Evolutionary conservation across 2,888 invertebrate species (phyloP).

Genomic region (Elgonia sp.): DNA sequence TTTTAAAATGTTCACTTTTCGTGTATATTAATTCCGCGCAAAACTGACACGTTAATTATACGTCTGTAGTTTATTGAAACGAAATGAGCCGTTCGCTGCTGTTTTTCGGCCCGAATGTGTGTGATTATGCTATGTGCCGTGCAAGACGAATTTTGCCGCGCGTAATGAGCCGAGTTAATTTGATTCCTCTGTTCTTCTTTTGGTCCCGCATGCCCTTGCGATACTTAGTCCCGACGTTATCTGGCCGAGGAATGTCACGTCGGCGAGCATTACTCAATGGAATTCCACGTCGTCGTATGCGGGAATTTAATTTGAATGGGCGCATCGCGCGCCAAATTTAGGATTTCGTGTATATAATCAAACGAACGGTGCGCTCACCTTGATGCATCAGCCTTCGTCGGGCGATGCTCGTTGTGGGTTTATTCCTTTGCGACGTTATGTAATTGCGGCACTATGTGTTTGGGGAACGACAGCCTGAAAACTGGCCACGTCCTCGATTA

Average conservation of each 20-base stretch:
- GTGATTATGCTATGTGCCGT: conserved; percentile 29
- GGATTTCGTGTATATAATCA: conserved; percentile 25
- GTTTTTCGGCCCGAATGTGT: conserved; percentile 13
- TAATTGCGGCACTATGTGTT: conserved; percentile 23
- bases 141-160: conserved; percentile 26
- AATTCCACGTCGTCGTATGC: conserved; percentile 34
- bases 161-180: conserved; percentile 47
- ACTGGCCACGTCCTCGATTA: conserved; percentile 52
- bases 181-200: conserved; percentile 26
- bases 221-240: conserved; percentile 10
- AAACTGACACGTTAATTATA: conserved; percentile 47
- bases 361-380: conserved; percentile 54
- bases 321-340: conserved; percentile 51
- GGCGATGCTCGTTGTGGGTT: conserved; percentile 41
- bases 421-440: conserved; percentile 45
- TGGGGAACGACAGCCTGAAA: conserved; percentile 58
- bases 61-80: conserved; percentile 23
- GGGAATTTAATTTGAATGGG: conserved; percentile 48
- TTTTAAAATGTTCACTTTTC: conserved; percentile 41
- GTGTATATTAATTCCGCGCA: conserved; percentile 29
- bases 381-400: conserved; percentile 67
- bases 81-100: conserved; percentile 17
- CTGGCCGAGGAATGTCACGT: conserved; percentile 12
- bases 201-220: not conserved
- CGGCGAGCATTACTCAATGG: not conserved